These are phyloP conservation scores for Stictocephala bisonia DNA, from an alignment of 2,888 invertebrate species.

Conservation along the genomic window DNA sequence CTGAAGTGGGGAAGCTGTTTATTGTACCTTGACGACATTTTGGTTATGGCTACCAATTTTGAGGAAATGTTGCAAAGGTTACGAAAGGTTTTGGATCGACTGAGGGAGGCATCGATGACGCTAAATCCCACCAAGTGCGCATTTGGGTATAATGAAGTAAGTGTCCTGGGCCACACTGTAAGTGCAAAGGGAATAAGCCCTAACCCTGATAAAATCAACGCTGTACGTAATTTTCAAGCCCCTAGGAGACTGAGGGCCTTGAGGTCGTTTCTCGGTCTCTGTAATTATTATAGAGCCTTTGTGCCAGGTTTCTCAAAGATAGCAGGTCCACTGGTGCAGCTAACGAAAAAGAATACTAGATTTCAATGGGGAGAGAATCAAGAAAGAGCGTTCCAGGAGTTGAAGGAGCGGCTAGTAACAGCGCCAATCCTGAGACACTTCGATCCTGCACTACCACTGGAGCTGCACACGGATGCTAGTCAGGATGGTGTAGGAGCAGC, in stretches of 20 bases:
- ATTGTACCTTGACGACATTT: conserved; percentile 15
- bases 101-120: conserved; percentile 19
- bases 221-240: not conserved
- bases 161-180: not conserved
- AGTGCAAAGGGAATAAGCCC: not conserved
- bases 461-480: not conserved
- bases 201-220: conserved; percentile 18
- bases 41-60: conserved; percentile 6
- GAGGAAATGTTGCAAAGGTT: not conserved
- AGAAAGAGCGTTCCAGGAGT: not conserved
- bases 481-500: not conserved
- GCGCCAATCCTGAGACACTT: not conserved
- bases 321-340: not conserved
- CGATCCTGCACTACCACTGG: not conserved
- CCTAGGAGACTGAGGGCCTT: not conserved
- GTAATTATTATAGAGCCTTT: not conserved
- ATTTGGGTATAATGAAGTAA: conserved; percentile 10
- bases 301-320: not conserved
- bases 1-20: conserved; percentile 26
- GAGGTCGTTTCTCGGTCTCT: not conserved
- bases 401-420: not conserved
- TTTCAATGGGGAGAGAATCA: not conserved
- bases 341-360: not conserved
- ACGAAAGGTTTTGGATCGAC: not conserved
- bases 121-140: conserved; percentile 25